phyloP scores from a whole-genome alignment of 2,888 invertebrate genomes.

The Tachina fera region DNA sequence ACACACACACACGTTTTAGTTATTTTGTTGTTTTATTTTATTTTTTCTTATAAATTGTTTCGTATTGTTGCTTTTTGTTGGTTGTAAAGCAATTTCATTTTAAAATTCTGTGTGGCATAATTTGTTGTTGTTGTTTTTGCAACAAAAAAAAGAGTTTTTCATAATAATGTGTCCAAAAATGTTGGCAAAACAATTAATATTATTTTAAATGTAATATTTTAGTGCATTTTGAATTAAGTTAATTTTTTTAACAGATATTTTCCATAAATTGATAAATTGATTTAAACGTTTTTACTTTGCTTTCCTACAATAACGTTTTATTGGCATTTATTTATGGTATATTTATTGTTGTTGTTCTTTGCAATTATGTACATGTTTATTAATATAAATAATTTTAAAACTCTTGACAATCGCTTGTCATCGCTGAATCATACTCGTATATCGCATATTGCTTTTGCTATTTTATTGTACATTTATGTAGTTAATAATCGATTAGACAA shows the following conservation, averaged over 20 bases:
- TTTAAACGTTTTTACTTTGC: constrained; percentile 28
- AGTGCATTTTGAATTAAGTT: constrained; percentile 20
- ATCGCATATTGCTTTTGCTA: not conserved
- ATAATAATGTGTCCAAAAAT: constrained; percentile 69
- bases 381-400: constrained; percentile 43
- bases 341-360: constrained; percentile 18
- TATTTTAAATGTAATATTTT: constrained; percentile 54
- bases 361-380: not conserved
- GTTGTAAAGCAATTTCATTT: constrained; percentile 54
- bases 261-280: constrained; percentile 3
- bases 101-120: constrained; percentile 66
- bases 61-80: not conserved
- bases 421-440: constrained; percentile 34
- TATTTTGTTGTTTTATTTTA: not conserved
- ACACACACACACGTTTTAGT: constrained; percentile 36
- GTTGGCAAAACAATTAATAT: constrained; percentile 66
- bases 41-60: constrained; percentile 9
- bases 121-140: constrained; percentile 47
- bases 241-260: constrained; percentile 10
- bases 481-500: constrained; percentile 32
- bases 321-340: not conserved
- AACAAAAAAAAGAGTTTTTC: constrained; percentile 49
- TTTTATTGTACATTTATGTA: constrained; percentile 34
- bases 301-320: not conserved
- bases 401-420: constrained; percentile 59